These are phyloP conservation scores for Dryobotodes eremita DNA, from an alignment of 2,888 invertebrate genomes.

Conservation along the genomic window DNA sequence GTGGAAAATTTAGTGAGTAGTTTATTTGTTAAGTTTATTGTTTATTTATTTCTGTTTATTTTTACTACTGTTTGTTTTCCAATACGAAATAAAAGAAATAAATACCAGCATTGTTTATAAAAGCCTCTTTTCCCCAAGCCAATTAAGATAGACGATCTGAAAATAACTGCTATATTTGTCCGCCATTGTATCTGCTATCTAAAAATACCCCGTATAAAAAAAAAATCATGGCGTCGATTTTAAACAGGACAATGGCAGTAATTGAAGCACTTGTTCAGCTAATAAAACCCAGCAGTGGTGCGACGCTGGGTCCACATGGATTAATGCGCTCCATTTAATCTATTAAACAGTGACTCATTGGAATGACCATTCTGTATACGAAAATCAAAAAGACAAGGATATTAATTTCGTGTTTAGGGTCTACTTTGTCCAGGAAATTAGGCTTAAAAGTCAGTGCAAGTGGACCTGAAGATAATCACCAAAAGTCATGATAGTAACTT, in stretches of 20 bases:
- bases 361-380: slow-evolving; percentile 29
- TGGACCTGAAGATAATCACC: not conserved
- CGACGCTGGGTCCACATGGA: slow-evolving; percentile 77
- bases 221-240: slow-evolving; percentile 50
- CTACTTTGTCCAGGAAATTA: not conserved
- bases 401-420: slow-evolving; percentile 15
- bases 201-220: slow-evolving; percentile 59
- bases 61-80: not conserved
- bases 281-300: slow-evolving; percentile 79
- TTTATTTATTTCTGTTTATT: not conserved
- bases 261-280: slow-evolving; percentile 85
- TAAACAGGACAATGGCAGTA: slow-evolving; percentile 78
- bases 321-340: slow-evolving; percentile 88
- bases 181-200: slow-evolving; percentile 37
- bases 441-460: not conserved
- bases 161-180: slow-evolving; percentile 34
- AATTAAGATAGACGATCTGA: slow-evolving; percentile 32
- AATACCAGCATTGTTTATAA: not conserved
- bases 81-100: not conserved
- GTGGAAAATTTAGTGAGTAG: not conserved
- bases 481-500: not conserved
- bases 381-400: slow-evolving; percentile 37
- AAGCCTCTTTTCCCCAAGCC: slow-evolving; percentile 5
- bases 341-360: slow-evolving; percentile 83
- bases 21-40: not conserved